phyloP scores from a whole-genome alignment of 2,797 vertebrate species.

The Lacerta agilis region DNA sequence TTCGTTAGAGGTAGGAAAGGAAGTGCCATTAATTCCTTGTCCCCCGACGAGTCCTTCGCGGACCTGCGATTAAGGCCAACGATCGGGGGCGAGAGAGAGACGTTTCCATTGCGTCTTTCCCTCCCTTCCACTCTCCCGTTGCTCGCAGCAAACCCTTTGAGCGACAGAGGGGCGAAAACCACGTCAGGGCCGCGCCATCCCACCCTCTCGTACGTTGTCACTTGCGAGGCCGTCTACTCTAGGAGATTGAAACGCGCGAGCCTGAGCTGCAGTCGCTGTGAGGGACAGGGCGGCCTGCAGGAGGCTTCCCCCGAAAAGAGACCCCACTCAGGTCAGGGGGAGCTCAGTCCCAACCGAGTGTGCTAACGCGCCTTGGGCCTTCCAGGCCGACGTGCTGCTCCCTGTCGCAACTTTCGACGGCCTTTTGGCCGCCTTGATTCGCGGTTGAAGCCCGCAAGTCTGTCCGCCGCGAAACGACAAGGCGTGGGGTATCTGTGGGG shows the following conservation, averaged over 20 bases:
- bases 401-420: neutral
- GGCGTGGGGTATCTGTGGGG: too few species aligned
- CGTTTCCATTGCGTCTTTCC: neutral
- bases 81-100: neutral
- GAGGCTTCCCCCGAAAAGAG: neutral
- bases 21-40: too few species aligned
- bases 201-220: neutral
- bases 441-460: neutral
- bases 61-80: neutral
- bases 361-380: neutral
- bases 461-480: neutral
- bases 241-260: neutral
- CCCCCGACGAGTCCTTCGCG: neutral
- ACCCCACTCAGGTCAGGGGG: neutral
- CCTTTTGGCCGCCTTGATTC: neutral
- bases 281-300: neutral
- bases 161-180: neutral
- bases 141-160: neutral
- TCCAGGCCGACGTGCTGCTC: neutral
- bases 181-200: neutral
- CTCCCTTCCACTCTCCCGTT: too few species aligned
- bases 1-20: neutral
- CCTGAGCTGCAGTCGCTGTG: neutral
- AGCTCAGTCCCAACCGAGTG: too few species aligned
- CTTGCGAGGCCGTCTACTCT: neutral